Evolutionary conservation across 2,797 vertebrate species (phyloP), one percentile per base, ranked within the genome.

Genomic region (Allobates femoralis): DNA sequence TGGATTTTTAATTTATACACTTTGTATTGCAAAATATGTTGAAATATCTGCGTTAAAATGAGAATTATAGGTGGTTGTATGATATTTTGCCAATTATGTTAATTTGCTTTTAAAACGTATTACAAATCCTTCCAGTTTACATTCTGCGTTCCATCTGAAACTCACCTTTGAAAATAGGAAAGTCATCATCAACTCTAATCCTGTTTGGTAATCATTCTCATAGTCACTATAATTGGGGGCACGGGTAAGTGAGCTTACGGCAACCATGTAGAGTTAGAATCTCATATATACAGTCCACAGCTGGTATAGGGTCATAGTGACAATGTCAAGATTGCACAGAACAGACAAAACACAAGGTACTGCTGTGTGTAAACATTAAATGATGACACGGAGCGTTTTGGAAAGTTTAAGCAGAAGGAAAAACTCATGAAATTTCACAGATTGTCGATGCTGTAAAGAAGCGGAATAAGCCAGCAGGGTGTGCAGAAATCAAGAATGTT

Each of bases 381-480:
- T 73, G 41, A 26, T 10, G 41, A 74, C 69, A 81, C 26, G 10
- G 16, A 67, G 26, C 62, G 1, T 67, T 50, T 67, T 51, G 8
- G n/a, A 21, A 81, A 41, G 28, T 32, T 28, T 53, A 53, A 81
- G 46, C 19, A 34, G 10, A 41, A 56, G 77, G 34, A 51, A 53
- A 26, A 16, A 46, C 66, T 81, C 23, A 34, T 15, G 10, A 50
- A 74, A 50, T 74, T 74, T 50, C 16, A 50, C 12, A 73, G 1
- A 19, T 21, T 37, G 32, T 16, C 37, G 37, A 37, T 8, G 34
- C 53, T 34, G 75, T 28, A 67, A 7, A 28, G 75, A 30, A 19
- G 64, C 50, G 28, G 62, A 79, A 60, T 75, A 56, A 37, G 30
- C 62, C 75, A 79, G n/a, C 67, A 30, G 32, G 32, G n/a, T 58